A percentile compares a stretch with the other conserved stretches of the same genome.
Evolutionary conservation across 2,888 invertebrate species (phyloP).

Genomic region (Synergus gifuensis): DNA sequence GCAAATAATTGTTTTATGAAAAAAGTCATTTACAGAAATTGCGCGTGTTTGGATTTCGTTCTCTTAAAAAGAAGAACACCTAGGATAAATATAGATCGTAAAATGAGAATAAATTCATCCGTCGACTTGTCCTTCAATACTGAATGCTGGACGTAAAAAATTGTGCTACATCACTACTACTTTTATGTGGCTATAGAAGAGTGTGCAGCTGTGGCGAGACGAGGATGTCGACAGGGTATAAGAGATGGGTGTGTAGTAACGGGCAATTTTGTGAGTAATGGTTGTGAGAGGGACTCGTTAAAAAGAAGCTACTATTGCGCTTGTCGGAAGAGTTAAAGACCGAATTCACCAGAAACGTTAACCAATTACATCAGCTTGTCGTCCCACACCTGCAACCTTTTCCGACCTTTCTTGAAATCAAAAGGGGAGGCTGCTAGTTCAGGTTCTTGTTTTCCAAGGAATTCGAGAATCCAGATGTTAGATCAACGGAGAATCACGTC

Average conservation of each 20-base stretch:
- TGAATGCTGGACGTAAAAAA: constrained; percentile 17
- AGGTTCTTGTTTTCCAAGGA: background rate
- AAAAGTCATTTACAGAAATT: background rate
- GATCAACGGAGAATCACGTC: constrained; percentile 12
- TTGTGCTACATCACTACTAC: constrained; percentile 28
- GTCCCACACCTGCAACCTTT: constrained; percentile 9
- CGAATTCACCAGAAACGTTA: constrained; percentile 30
- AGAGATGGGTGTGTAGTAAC: background rate
- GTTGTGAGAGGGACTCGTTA: constrained; percentile 21
- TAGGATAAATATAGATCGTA: constrained; percentile 8
- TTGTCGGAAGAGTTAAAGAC: constrained; percentile 19
- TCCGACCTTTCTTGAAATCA: background rate
- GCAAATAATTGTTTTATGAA: no score
- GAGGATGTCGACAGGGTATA: background rate
- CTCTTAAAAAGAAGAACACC: background rate
- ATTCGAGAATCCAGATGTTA: background rate
- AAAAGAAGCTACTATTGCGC: constrained; percentile 27
- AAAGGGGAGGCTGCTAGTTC: background rate
- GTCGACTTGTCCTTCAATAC: constrained; percentile 5
- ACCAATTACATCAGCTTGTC: constrained; percentile 27
- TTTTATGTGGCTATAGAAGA: constrained; percentile 23
- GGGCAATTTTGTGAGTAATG: constrained; percentile 36
- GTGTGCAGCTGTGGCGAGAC: constrained; percentile 4
- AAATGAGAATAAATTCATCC: constrained; percentile 22
- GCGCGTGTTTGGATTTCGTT: background rate